Evolutionary conservation across 2,113 vertebrate genomes (phyloP).

Genomic region (Phrynocephalus versicolor): DNA sequence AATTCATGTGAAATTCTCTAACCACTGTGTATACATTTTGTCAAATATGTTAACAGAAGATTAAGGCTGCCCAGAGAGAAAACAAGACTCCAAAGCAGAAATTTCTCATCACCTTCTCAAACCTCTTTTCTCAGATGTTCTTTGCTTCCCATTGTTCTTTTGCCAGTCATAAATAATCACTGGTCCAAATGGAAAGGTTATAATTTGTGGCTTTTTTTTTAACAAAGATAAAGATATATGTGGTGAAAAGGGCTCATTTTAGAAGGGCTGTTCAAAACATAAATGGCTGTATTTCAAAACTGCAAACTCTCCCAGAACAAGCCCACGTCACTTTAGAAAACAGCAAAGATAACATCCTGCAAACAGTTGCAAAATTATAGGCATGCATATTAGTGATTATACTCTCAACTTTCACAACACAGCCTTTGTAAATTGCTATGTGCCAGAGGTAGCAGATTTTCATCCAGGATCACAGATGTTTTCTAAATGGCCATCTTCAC

Average conservation of each 20-base stretch:
- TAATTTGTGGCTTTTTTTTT: constrained; percentile 75
- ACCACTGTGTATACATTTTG: background rate
- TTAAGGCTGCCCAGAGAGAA: background rate
- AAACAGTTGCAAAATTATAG: background rate
- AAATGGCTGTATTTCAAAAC: constrained; percentile 64
- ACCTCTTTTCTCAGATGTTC: constrained; percentile 62
- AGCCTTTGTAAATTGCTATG: background rate
- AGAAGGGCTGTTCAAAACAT: constrained; percentile 73
- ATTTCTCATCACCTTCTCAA: constrained; percentile 19
- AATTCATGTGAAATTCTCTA: background rate
- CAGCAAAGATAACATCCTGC: background rate
- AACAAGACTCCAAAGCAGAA: constrained; percentile 20
- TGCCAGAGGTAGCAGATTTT: background rate
- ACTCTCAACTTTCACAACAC: constrained; percentile 9
- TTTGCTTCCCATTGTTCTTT: constrained; percentile 49
- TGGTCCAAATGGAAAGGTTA: constrained; percentile 57
- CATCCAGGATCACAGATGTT: background rate
- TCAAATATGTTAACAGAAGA: constrained; percentile 7
- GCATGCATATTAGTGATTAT: background rate
- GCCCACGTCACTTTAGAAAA: constrained; percentile 59
- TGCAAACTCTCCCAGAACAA: constrained; percentile 59
- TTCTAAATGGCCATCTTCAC: background rate
- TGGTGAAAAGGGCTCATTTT: constrained; percentile 64
- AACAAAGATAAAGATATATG: constrained; percentile 73
- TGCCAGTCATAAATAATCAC: constrained; percentile 63